phyloP scores from a whole-genome alignment of 2,113 vertebrate species.

The Carollia perspicillata region DNA sequence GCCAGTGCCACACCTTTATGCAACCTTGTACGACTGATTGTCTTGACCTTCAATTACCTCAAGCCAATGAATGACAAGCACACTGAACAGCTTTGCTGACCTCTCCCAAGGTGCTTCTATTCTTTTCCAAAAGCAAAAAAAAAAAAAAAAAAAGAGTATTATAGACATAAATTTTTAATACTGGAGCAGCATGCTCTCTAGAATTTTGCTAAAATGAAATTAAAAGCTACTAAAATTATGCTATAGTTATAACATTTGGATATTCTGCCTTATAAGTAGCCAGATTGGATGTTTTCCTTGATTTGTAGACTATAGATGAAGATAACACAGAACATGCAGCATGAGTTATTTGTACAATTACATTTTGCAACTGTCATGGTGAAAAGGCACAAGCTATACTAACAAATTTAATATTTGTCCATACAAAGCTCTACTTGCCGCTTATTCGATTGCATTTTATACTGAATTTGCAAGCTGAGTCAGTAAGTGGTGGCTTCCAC shows the following conservation, averaged over 20 bases:
- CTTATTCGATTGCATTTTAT: not conserved
- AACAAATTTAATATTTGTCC: not conserved
- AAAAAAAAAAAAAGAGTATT: not conserved
- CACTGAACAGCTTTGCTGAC: not conserved
- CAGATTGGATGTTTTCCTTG: not conserved
- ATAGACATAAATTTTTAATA: not conserved
- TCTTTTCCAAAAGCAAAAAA: not conserved
- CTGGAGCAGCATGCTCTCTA: not conserved
- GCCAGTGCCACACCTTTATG: not conserved
- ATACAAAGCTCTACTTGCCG: not conserved
- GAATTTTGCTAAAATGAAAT: constrained; percentile 47
- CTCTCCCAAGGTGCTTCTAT: not conserved
- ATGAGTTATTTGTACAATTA: not conserved
- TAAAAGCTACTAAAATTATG: not conserved
- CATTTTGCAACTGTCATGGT: not conserved
- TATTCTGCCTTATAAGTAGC: not conserved
- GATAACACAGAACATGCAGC: not conserved
- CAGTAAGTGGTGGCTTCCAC: not conserved
- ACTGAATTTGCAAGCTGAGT: not conserved
- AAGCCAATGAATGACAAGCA: not conserved
- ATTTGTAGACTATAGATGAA: not conserved
- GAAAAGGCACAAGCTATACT: not conserved
- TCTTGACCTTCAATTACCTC: not conserved
- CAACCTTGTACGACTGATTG: not conserved
- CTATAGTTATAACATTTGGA: not conserved